Percentiles rank a stretch among this genome's conserved stretches.
Evolutionary conservation across 2,888 invertebrate species (phyloP).

Genomic region (Nomada ruficornis): DNA sequence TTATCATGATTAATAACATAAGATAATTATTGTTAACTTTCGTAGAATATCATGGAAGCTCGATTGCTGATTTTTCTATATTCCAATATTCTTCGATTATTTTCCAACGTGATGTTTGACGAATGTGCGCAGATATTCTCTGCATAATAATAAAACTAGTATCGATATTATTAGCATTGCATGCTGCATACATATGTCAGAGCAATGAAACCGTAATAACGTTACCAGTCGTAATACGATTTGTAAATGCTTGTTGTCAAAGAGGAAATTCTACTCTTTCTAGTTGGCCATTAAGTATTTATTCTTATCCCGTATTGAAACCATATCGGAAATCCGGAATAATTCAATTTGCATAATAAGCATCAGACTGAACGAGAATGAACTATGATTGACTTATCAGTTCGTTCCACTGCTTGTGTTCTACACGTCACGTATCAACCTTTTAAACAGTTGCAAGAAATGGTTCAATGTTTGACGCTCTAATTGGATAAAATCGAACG

Average conservation of each 20-base stretch:
- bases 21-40: no score
- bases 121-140: no score
- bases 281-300: slow-evolving; percentile 17
- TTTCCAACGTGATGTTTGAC: no score
- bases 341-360: slow-evolving; percentile 37
- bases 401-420: not conserved
- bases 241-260: slow-evolving; percentile 22
- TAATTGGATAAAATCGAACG: not conserved
- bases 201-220: slow-evolving; percentile 40
- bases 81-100: no score
- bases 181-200: not conserved
- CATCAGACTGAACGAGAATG: slow-evolving; percentile 1
- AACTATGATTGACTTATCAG: not conserved
- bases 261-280: slow-evolving; percentile 20
- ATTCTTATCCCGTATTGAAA: slow-evolving; percentile 19
- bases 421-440: not conserved
- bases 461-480: not conserved
- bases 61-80: no score
- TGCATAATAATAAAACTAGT: no score
- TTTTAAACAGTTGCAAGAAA: not conserved
- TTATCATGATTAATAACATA: no score
- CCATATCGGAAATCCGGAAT: slow-evolving; percentile 32
- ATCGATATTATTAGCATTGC: no score
- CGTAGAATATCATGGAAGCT: not conserved
- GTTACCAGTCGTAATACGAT: slow-evolving; percentile 36